Percentiles rank a stretch among this genome's conserved stretches.
Evolutionary conservation across 2,113 vertebrate species (phyloP).

Genomic region (Sinocyclocheilus maitianheensis): DNA sequence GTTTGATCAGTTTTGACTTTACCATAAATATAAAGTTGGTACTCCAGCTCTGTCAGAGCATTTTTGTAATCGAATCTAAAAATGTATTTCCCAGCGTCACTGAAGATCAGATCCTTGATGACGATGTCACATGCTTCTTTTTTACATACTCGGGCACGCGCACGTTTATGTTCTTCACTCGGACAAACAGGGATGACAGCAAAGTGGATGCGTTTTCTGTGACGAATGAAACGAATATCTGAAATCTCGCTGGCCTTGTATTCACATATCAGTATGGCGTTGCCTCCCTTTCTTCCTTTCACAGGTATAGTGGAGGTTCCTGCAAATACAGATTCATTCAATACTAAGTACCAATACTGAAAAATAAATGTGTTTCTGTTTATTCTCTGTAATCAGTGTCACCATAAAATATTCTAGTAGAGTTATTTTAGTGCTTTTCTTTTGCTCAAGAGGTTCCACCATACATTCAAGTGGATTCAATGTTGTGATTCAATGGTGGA

Average conservation of each 20-base stretch:
- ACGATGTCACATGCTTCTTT: background rate
- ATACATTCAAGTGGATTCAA: too few relatives aligned
- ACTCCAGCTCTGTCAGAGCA: too few relatives aligned
- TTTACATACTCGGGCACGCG: too few relatives aligned
- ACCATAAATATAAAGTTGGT: too few relatives aligned
- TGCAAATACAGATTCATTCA: background rate
- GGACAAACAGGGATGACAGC: background rate
- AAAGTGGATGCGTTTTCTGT: background rate
- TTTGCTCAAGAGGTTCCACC: too few relatives aligned
- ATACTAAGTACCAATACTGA: background rate
- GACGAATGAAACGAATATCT: background rate
- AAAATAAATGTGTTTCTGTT: background rate
- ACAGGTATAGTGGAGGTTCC: background rate
- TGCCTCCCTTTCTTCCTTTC: background rate
- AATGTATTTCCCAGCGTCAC: background rate
- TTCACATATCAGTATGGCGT: background rate
- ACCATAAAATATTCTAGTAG: too few relatives aligned
- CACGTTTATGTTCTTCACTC: background rate
- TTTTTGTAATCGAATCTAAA: too few relatives aligned
- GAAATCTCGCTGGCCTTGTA: background rate
- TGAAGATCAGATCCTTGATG: background rate
- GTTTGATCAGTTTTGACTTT: too few relatives aligned
- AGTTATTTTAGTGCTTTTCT: too few relatives aligned
- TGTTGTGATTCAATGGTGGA: too few relatives aligned
- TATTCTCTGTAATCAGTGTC: background rate